Evolutionary conservation across 53 echinoderm and acorn worm species (phyloP).

Genomic region (Luidia sarsii): DNA sequence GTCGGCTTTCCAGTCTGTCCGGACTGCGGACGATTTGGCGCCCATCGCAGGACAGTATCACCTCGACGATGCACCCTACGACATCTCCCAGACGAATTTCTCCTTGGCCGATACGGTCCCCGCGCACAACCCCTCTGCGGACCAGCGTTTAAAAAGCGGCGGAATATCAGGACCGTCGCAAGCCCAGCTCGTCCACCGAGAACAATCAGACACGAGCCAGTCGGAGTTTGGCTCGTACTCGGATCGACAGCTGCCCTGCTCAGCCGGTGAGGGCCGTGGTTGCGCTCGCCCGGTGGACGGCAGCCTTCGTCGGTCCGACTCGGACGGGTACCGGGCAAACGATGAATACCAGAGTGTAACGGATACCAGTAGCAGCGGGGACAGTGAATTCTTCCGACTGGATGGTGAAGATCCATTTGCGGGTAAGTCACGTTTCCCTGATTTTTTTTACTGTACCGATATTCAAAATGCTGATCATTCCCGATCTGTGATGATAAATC

Average conservation of each 20-base stretch:
- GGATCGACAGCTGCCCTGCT: too few relatives aligned
- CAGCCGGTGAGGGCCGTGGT: too few relatives aligned
- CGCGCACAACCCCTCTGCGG: background rate
- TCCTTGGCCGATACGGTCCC: background rate
- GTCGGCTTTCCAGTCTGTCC: conserved; percentile 9
- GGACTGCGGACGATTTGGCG: background rate
- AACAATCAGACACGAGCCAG: background rate
- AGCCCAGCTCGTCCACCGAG: background rate
- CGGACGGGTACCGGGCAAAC: conserved; percentile 41
- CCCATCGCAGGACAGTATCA: background rate
- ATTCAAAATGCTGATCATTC: too few relatives aligned
- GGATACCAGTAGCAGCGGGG: conserved; percentile 65
- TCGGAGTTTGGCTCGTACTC: background rate
- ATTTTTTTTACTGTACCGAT: background rate
- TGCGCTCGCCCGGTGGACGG: conserved; percentile 16
- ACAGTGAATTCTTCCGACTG: conserved; percentile 76
- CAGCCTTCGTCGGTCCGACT: background rate
- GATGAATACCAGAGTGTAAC: conserved; percentile 44
- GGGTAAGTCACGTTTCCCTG: too few relatives aligned
- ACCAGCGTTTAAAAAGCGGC: background rate
- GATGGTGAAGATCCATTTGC: conserved; percentile 91
- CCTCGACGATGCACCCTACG: background rate
- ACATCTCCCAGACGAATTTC: background rate
- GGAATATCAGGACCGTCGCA: background rate
- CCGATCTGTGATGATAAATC: too few relatives aligned